Percentiles rank a stretch among this genome's conserved stretches.
phyloP scores from a whole-genome alignment of 2,113 vertebrate genomes.

The Rhinoptilus africanus region DNA sequence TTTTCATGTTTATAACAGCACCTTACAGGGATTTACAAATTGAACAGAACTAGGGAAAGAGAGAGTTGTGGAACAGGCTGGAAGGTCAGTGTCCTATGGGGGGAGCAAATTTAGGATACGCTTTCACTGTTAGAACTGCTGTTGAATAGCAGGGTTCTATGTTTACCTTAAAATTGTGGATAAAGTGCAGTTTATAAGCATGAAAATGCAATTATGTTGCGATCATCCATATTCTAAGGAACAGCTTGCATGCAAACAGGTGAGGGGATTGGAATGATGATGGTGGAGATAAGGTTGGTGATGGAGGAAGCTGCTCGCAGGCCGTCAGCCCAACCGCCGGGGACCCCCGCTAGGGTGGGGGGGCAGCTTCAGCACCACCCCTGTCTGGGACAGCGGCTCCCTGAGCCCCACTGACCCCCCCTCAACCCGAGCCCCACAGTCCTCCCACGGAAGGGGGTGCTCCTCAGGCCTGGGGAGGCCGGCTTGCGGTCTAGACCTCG shows the following conservation, averaged over 20 bases:
- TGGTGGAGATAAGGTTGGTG: fast-evolving
- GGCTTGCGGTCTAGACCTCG: neutral
- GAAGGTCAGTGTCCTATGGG: fast-evolving
- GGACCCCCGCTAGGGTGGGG: no score
- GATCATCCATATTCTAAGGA: neutral
- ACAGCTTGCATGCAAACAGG: neutral
- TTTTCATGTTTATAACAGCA: neutral
- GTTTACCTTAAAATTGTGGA: neutral
- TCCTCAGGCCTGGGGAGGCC: no score
- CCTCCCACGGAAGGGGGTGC: neutral
- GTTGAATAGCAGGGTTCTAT: neutral
- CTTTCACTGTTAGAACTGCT: neutral
- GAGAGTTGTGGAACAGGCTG: neutral
- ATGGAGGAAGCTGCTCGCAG: neutral
- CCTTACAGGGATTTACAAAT: neutral
- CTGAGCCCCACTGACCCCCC: neutral
- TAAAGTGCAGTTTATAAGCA: neutral
- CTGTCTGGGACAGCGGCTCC: neutral
- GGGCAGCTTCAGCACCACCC: neutral
- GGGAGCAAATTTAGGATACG: neutral
- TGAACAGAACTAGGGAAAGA: neutral
- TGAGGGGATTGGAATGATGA: neutral
- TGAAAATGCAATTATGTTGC: neutral
- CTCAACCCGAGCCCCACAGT: neutral
- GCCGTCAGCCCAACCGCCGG: fast-evolving